Evolutionary conservation across 2,113 vertebrate genomes (phyloP), one percentile per base, ranked within the genome.

Genomic region (Chunga burmeisteri): DNA sequence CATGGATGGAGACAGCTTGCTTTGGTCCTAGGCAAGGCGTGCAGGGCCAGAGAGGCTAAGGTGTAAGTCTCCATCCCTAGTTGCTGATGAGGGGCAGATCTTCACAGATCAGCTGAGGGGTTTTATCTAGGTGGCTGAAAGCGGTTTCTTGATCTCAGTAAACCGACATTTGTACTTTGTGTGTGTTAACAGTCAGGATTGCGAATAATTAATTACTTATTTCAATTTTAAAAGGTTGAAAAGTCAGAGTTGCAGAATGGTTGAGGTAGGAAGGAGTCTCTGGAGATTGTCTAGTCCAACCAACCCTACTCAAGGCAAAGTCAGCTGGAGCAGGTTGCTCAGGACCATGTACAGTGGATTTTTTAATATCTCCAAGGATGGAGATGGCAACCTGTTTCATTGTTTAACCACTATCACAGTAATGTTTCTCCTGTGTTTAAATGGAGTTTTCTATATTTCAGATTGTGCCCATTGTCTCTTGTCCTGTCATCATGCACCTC

Each of bases 331-430:
- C 38, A 71, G 16, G 22, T 53, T 78, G 13, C 27, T 47, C 30
- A 26, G 47, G 44, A n/a, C 36, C 2, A 4, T 4, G 15, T 65
- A 52, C 6, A n/a, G 14, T 25, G 34, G 0, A 0, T 19, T 65
- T 80, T 78, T 40, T 29, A 52, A 3, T 50, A 47, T 65, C 32
- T 65, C 15, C 29, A 47, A 26, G 22, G n/a, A 46, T 65, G 22
- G 15, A 59, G 16, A 59, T 26, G 22, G 44, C 11, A 85, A 40
- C 11, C 29, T 58, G 15, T 63, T 78, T 82, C 36, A 23, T 23
- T 71, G 34, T 86, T 93, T 49, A 74, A 58, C 32, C 16, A 34
- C 58, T 52, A 14, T 21, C 30, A n/a, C 25, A 40, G 8, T n/a
- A 75, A 49, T 27, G 9, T 14, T 75, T 80, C 74, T 80, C 30